Base-by-base conservation (phyloP, 2,888 invertebrate genomes). In the Erynnis tages region DNA sequence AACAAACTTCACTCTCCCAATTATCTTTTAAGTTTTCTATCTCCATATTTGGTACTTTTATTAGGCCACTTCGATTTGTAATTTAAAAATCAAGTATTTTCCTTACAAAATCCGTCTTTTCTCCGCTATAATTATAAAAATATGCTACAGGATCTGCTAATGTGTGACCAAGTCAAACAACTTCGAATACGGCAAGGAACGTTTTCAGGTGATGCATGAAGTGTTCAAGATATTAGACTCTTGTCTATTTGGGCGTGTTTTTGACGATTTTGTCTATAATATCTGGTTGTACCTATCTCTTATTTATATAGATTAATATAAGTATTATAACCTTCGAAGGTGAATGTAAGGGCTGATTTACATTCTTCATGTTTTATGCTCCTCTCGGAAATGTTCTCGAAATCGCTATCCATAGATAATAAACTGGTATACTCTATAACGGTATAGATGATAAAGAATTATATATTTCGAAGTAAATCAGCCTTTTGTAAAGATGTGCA, bases 161-260 rank as follows among this genome's bases (percentile, higher is more conserved):
- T 13, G 29, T 30, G 38, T 41, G 43, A 66, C 66, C 64, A 62
- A 59, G 58, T 59, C 61, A 62, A 65, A 65, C 65, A 55, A 54
- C 47, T 66, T 53, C 55, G 55, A 45, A 49, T 40, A 45, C 34
- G 50, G 53, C 55, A 53, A 32, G 54, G 40, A 16, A 37, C 53
- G 54, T 46, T 37, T 49, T 32, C 30, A 54, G 41, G 64, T 61
- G 60, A 61, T 60, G 64, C 41, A 61, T 71, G 68, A 76, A 75
- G 79, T 81, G 83, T 82, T 82, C 82, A 80, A 67, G 61, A 56
- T 63, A 45, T 61, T 71, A 65, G 65, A 65, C 60, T 68, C 61
- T 67, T 61, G 62, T 65, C 62, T 67, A 62, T 65, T 63, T 60
- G 62, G 64, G 63, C 62, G 69, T 67, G 65, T 71, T 70, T 73